Base-by-base conservation (phyloP, 2,888 invertebrate genomes). In the Gastracanthus pulcherrimus region DNA sequence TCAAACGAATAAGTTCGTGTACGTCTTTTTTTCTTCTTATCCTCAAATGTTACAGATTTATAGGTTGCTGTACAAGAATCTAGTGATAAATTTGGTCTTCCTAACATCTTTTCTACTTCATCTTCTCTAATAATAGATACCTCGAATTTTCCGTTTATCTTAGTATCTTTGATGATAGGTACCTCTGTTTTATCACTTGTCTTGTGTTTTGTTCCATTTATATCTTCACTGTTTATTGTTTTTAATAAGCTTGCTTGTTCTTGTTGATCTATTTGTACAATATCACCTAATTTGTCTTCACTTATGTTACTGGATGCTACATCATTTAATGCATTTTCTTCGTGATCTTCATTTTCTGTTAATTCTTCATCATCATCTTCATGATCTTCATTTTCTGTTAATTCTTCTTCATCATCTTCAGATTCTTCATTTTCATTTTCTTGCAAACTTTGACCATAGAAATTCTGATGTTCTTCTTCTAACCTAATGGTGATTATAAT, bases 381-480 rank as follows among this genome's bases (percentile, higher is more conserved):
- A 31, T 86, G 84, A 13, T 86, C 41, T 34, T 26, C 64, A 9
- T 64, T 70, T 62, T 76, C 51, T 69, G 72, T 84, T 76, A 85
- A 80, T 82, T 84, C 81, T 66, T 84, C 76, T 29, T 84, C 78
- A 82, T 82, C 76, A 66, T 81, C 81, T 67, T 84, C 7, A 75
- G 78, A 84, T 85, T 81, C 60, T 84, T 51, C 41, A 34, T n/a
- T 85, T 16, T 74, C 80, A 9, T 77, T 84, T 6, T 85, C 84
- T 62, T 84, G 26, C 19, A 85, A 80, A 70, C 87, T 85, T 64
- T 89, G 84, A 13, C 72, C 83, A 69, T 87, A 87, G 76, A 86
- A 84, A 76, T 88, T 83, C n/a, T 82, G 80, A 64, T 76, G 77
- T 38, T 87, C 85, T 2, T 86, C 86, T 70, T 89, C 87, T 29